Base-by-base conservation (phyloP, 2,888 invertebrate species). In the Orgyia antiqua region DNA sequence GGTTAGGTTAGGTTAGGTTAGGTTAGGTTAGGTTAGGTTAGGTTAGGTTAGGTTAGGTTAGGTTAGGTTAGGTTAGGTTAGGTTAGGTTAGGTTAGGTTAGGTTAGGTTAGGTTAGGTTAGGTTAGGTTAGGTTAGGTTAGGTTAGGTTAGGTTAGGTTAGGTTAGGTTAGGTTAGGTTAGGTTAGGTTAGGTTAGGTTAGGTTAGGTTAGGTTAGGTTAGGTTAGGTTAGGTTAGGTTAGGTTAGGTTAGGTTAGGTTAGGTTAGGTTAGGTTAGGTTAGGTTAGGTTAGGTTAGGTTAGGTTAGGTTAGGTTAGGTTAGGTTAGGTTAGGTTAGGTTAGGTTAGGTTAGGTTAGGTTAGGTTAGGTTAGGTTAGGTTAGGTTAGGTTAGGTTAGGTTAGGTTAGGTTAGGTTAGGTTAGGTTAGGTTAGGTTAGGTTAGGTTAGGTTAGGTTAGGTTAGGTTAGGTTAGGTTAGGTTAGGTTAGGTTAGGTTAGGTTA, bases 1-100 rank as follows among this genome's bases (percentile, higher is more conserved):
- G 42, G 42, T 43, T 43, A 43, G 43, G 43, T 39, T 43, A 34
- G 39, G 39, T 42, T 39, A 36, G 35, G 37, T 39, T 43, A 34
- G 36, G 34, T 36, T 36, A 34, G 31, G 36, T 39, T 36, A 25
- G 25, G 25, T 25, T 25, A 25, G 25, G 25, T 25, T 25, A 25
- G 25, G 25, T 25, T 25, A 25, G 25, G 25, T 25, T 25, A 31
- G 31, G 31, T 35, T 35, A 31, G 35, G 31, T 31, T 35, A 35
- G 31, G 30, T 35, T 35, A 35, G 25, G 25, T 25, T 25, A 29
- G 31, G 36, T 33, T 33, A 33, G 33, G 36, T 29, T 24, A 33
- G 42, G 37, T 42, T 38, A 38, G 23, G 43, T 43, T 43, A 43
- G 43, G 43, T 43, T 43, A 37, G 39, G 39, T 15, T 15, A 15